phyloP scores from a whole-genome alignment of 2,888 invertebrate genomes.

The Pheosia tremula region DNA sequence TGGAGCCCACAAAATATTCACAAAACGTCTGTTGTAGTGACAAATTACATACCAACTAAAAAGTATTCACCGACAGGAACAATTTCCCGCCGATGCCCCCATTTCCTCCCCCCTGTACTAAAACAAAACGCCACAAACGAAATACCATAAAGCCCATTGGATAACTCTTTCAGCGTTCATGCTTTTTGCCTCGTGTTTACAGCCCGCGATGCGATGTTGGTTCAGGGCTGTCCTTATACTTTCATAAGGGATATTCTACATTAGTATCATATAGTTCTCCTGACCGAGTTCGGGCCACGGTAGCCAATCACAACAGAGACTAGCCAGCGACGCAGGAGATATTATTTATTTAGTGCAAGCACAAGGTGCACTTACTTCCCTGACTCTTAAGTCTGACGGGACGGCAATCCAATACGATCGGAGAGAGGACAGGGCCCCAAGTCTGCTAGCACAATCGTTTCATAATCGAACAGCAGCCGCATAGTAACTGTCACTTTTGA shows the following conservation, averaged over 20 bases:
- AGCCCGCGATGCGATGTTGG: neutral
- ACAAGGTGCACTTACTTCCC: too few relatives aligned
- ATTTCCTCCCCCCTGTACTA: neutral
- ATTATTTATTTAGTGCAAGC: too few relatives aligned
- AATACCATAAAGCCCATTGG: constrained; percentile 4
- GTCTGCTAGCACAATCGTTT: too few relatives aligned
- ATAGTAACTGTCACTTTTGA: too few relatives aligned
- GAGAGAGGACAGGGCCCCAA: too few relatives aligned
- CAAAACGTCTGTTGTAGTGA: neutral
- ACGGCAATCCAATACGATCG: too few relatives aligned
- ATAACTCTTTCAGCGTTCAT: constrained; percentile 4
- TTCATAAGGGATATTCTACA: neutral
- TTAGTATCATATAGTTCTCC: too few relatives aligned
- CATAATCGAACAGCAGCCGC: too few relatives aligned
- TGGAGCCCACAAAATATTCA: neutral
- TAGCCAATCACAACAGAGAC: too few relatives aligned
- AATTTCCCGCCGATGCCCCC: neutral
- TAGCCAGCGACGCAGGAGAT: too few relatives aligned
- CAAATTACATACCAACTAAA: constrained; percentile 1
- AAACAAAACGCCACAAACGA: constrained; percentile 4
- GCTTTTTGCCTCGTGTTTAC: neutral
- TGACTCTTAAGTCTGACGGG: too few relatives aligned
- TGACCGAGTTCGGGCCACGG: too few relatives aligned
- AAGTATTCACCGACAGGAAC: neutral
- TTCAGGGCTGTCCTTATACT: neutral